A percentile compares a stretch with the other conserved stretches of the same genome.
Evolutionary conservation across 2,113 vertebrate genomes (phyloP).

Genomic region (Circaetus cinerascens): DNA sequence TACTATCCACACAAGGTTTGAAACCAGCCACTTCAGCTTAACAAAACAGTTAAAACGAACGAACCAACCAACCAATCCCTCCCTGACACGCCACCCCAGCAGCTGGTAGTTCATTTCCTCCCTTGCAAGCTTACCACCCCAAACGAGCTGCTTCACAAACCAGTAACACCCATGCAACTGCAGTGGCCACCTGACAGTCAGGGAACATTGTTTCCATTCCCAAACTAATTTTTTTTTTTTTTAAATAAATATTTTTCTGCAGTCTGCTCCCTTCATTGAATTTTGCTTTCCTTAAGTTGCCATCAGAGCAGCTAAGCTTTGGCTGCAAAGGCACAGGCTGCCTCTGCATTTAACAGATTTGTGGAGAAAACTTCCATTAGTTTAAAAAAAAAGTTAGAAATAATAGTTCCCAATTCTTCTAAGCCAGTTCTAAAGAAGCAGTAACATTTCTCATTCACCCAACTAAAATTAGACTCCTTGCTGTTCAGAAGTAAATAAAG

Average conservation of each 20-base stretch:
- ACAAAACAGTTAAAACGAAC: not conserved
- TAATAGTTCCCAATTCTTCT: not conserved
- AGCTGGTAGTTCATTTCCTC: not conserved
- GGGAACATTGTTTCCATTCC: not conserved
- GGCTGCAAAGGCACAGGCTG: not conserved
- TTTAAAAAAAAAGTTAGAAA: not conserved
- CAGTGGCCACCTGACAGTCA: not conserved
- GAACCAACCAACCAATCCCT: not conserved
- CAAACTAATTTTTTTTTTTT: not conserved
- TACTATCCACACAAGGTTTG: not conserved
- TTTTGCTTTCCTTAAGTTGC: not conserved
- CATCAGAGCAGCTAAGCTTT: not conserved
- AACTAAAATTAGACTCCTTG: not conserved
- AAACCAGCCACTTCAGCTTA: not conserved
- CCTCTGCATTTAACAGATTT: not conserved
- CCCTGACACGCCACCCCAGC: not conserved
- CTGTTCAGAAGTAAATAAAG: not conserved
- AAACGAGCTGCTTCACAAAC: not conserved
- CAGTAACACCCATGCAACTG: not conserved
- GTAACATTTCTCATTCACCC: not conserved
- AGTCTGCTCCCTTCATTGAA: not conserved
- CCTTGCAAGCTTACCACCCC: not conserved
- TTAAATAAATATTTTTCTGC: no score
- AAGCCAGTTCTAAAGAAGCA: not conserved
- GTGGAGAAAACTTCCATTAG: not conserved